These are phyloP conservation scores for Folsomia manolachei DNA, from an alignment of 2,888 invertebrate genomes.

Conservation along the genomic window DNA sequence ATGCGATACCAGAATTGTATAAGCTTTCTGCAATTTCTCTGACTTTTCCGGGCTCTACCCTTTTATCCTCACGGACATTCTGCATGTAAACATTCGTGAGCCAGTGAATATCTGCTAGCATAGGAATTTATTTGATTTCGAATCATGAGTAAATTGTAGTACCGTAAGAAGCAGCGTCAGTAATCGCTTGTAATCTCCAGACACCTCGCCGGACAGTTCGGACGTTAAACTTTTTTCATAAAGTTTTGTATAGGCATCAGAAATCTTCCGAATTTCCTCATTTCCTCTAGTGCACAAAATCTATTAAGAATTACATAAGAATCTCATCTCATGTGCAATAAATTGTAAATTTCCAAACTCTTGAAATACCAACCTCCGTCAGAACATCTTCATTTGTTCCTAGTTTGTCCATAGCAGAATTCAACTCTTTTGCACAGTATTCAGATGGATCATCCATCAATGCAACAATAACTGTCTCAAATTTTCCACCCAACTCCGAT, in stretches of 20 bases:
- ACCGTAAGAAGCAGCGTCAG: conserved; percentile 69
- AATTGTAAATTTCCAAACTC: not conserved
- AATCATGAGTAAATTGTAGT: too few relatives aligned
- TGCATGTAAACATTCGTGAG: too few relatives aligned
- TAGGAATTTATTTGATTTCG: not conserved
- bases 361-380: conserved; percentile 47
- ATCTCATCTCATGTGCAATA: not conserved
- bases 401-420: conserved; percentile 53
- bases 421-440: conserved; percentile 55
- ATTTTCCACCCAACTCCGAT: conserved; percentile 71
- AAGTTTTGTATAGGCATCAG: conserved; percentile 61
- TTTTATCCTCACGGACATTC: conserved; percentile 62
- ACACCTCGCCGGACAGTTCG: conserved; percentile 73
- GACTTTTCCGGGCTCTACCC: conserved; percentile 66
- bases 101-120: too few relatives aligned
- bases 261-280: conserved; percentile 64
- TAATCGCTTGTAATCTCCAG: conserved; percentile 73
- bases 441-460: conserved; percentile 64
- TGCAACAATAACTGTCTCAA: conserved; percentile 70
- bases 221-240: conserved; percentile 61
- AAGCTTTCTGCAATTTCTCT: conserved; percentile 68
- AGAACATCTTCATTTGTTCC: conserved; percentile 55
- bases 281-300: conserved; percentile 65
- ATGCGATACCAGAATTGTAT: conserved; percentile 64
- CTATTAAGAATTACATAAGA: conserved; percentile 42